phyloP scores from a whole-genome alignment of 2,888 invertebrate species.

The Lasioglossum calceatum region DNA sequence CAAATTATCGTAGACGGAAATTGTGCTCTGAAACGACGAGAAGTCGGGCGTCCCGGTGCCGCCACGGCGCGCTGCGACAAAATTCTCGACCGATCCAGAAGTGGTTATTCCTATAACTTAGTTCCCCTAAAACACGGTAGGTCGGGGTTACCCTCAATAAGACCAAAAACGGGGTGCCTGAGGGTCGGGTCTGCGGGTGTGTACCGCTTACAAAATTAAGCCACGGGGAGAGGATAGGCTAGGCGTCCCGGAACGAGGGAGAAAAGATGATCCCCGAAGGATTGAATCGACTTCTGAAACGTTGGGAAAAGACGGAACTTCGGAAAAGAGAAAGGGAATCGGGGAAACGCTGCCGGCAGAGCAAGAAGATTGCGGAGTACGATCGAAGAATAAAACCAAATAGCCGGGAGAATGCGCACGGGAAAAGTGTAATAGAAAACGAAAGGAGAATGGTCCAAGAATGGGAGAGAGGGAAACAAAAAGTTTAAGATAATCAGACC shows the following conservation, averaged over 20 bases:
- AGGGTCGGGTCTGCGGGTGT: slow-evolving; percentile 32
- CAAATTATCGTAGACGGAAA: not conserved
- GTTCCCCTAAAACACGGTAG: slow-evolving; percentile 25
- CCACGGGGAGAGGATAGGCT: slow-evolving; percentile 30
- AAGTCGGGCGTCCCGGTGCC: not conserved
- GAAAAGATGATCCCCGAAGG: slow-evolving; percentile 24
- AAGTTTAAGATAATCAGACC: not conserved
- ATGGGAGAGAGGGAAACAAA: not conserved
- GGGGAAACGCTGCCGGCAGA: not conserved
- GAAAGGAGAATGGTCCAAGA: not conserved
- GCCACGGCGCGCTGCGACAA: not conserved
- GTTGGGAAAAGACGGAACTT: slow-evolving; percentile 30
- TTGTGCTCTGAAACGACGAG: not conserved
- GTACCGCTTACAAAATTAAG: slow-evolving; percentile 51
- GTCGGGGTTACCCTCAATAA: slow-evolving; percentile 53
- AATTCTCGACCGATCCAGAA: slow-evolving; percentile 5
- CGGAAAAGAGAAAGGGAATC: slow-evolving; percentile 28
- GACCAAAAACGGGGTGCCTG: slow-evolving; percentile 30
- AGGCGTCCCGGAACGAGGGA: slow-evolving; percentile 23
- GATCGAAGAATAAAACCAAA: slow-evolving; percentile 2
- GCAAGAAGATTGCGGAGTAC: not conserved
- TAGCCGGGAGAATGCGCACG: not conserved
- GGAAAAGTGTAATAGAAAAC: slow-evolving; percentile 10
- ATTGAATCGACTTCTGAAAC: slow-evolving; percentile 23
- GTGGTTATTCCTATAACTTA: slow-evolving; percentile 24